Conservation (phyloP, 2,888 invertebrate genomes). For the Mesorhabditis spiculigera region DNA sequence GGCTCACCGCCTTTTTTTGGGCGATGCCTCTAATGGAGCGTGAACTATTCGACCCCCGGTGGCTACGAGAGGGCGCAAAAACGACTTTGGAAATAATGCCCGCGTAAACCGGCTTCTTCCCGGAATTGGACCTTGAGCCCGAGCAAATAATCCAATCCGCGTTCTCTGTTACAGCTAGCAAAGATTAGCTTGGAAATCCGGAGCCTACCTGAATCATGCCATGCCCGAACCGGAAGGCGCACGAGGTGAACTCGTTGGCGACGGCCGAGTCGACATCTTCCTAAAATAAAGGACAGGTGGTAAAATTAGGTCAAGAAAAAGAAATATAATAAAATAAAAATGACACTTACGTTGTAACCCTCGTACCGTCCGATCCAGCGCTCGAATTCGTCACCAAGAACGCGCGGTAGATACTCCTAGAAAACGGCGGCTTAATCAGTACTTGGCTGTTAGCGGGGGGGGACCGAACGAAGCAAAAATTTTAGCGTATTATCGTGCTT, state of each 20-base stretch:
- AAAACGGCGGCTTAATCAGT: conserved; percentile 55
- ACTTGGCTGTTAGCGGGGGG: neutral
- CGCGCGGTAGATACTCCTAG: conserved; percentile 79
- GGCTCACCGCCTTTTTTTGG: no score
- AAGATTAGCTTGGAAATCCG: neutral
- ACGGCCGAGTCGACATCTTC: conserved; percentile 77
- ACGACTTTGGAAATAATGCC: no score
- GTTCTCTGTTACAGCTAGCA: neutral
- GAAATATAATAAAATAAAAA: neutral
- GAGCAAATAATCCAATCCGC: no score
- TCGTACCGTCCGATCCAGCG: conserved; percentile 73
- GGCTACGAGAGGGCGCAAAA: no score
- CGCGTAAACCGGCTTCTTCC: no score
- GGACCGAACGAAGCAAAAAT: neutral
- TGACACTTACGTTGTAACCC: conserved; percentile 75
- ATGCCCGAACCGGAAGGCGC: conserved; percentile 89
- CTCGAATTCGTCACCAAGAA: conserved; percentile 75
- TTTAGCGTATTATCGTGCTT: no score
- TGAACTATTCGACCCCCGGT: no score
- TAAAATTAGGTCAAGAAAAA: conserved; percentile 52
- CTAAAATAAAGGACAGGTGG: conserved; percentile 62
- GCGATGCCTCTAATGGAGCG: no score
- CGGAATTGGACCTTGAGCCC: no score
- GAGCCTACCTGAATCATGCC: conserved; percentile 80
- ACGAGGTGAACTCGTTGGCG: conserved; percentile 92